Percentiles rank a stretch among this genome's conserved stretches.
Evolutionary conservation across 2,888 invertebrate species (phyloP).

Genomic region (Cheilosia impressa): DNA sequence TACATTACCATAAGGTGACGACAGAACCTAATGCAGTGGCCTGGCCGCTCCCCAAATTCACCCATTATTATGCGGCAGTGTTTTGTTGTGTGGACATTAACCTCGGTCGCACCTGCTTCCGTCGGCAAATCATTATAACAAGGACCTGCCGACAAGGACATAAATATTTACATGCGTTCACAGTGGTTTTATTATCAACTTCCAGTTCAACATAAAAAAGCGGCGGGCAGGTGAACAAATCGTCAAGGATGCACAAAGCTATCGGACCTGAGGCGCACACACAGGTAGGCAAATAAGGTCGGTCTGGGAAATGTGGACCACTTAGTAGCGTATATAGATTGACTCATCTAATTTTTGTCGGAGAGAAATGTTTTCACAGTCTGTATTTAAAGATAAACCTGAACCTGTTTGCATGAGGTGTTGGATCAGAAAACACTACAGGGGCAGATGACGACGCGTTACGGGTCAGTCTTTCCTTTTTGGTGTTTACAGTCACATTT

Average conservation of each 20-base stretch:
- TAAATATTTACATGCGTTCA: slow-evolving; percentile 64
- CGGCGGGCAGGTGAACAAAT: slow-evolving; percentile 44
- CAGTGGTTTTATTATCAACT: slow-evolving; percentile 58
- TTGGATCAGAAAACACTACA: slow-evolving; percentile 35
- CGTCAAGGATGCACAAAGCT: slow-evolving; percentile 10
- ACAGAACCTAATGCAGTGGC: not conserved
- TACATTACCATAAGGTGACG: slow-evolving; percentile 42
- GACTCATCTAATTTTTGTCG: slow-evolving; percentile 53
- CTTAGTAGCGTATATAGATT: slow-evolving; percentile 31
- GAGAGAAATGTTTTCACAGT: slow-evolving; percentile 31
- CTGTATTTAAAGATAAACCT: slow-evolving; percentile 40
- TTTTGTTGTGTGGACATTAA: slow-evolving; percentile 59
- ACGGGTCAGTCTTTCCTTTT: slow-evolving; percentile 30
- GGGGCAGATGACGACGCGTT: slow-evolving; percentile 50
- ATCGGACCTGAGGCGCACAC: slow-evolving; percentile 2
- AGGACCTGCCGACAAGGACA: slow-evolving; percentile 66
- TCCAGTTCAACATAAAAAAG: slow-evolving; percentile 40
- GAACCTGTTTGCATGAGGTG: slow-evolving; percentile 26
- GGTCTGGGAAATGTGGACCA: slow-evolving; percentile 31
- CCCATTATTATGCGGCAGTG: slow-evolving; percentile 37
- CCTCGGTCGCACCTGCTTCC: slow-evolving; percentile 70
- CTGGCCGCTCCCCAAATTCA: slow-evolving; percentile 40
- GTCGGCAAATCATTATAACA: slow-evolving; percentile 27
- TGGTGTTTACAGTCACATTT: slow-evolving; percentile 27
- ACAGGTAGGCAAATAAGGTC: slow-evolving; percentile 44